phyloP scores from a whole-genome alignment of 2,113 vertebrate species.

The Hemichromis elongatus region DNA sequence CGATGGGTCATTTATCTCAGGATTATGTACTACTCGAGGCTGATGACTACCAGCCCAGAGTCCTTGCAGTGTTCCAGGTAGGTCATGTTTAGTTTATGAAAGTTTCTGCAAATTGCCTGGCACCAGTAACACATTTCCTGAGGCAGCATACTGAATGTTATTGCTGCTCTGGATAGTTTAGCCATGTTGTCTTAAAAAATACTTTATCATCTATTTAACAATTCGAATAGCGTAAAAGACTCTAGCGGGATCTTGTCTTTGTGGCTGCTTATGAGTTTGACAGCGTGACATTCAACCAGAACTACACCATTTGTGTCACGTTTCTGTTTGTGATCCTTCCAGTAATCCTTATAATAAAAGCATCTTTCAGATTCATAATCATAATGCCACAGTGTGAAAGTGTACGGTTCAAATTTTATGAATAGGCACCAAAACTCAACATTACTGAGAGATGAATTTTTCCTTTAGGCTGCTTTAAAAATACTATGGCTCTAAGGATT shows the following conservation, averaged over 20 bases:
- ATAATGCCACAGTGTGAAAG: not conserved
- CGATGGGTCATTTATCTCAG: conserved; percentile 18
- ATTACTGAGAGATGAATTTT: not conserved
- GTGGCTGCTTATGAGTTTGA: not conserved
- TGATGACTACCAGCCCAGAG: not conserved
- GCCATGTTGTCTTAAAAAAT: not conserved
- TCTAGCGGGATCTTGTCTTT: not conserved
- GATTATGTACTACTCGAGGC: not conserved
- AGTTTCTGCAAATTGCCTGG: not conserved
- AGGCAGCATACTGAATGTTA: not conserved
- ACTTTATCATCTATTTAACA: not conserved
- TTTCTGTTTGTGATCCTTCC: not conserved
- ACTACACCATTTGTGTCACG: not conserved
- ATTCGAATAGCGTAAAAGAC: not conserved
- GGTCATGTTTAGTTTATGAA: not conserved
- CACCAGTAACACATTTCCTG: not conserved
- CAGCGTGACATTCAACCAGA: not conserved
- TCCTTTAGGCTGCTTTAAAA: conserved; percentile 14
- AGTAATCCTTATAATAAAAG: not conserved
- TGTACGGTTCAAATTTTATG: not conserved
- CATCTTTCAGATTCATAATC: not conserved
- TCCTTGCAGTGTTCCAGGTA: not conserved
- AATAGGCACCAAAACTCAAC: not conserved
- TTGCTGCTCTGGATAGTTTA: not conserved
- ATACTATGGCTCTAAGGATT: not conserved